Conservation (phyloP, 2,888 invertebrate species). For the Lasioglossum morio region DNA sequence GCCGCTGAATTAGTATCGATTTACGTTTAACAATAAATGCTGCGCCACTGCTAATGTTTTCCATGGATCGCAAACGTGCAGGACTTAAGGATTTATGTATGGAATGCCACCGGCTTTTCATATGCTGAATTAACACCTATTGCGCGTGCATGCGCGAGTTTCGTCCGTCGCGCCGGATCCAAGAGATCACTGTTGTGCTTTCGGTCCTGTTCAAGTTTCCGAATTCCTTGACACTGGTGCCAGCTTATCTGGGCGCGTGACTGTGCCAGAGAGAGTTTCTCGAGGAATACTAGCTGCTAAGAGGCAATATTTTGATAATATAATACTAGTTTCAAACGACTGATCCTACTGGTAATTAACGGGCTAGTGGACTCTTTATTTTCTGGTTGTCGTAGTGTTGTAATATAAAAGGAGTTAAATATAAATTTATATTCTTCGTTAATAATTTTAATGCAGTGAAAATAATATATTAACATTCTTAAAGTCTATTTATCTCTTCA, state of each 20-base stretch:
- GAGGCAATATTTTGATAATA: background rate
- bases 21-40: slow-evolving; percentile 39
- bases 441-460: too few species aligned
- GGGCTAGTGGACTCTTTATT: background rate
- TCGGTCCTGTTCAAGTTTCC: background rate
- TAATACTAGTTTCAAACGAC: background rate
- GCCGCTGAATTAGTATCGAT: slow-evolving; percentile 44
- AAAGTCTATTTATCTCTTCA: too few species aligned
- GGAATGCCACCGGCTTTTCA: background rate
- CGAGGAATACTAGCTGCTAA: background rate
- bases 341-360: background rate
- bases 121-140: background rate
- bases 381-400: too few species aligned
- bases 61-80: background rate
- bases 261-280: background rate
- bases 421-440: too few species aligned
- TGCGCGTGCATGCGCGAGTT: background rate
- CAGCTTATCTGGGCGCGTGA: background rate
- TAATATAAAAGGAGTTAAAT: too few species aligned
- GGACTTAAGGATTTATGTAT: background rate
- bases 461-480: too few species aligned
- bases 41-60: background rate
- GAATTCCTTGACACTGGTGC: background rate
- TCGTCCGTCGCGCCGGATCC: background rate
- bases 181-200: background rate